Base-by-base conservation (phyloP, 2,888 invertebrate genomes). In the Orthosia incerta region DNA sequence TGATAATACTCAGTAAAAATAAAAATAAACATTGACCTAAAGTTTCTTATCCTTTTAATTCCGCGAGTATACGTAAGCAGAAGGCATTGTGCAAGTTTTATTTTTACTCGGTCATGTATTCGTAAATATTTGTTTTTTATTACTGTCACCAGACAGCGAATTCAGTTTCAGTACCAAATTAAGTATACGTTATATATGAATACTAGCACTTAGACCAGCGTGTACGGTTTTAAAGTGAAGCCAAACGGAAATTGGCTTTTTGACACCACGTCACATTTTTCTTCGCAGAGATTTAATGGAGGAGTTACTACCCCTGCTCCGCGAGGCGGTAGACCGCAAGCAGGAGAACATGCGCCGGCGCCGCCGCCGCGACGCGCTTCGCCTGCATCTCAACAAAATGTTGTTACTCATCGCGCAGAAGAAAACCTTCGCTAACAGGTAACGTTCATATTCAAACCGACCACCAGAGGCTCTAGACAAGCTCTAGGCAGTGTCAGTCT, bases 311-410 rank as follows among this genome's bases (percentile, higher is more conserved):
- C 97, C 98, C 0, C 98, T 99, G 83, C 97, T 99, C 74, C 97
- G 99, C 23, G 99, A 99, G 93, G 99, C 99, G 0, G 98, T 99
- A 26, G 99, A 99, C 92, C 97, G 99, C 63, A 99, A 99, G 91
- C 99, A 99, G 94, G 99, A 99, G 92, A 99, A 99, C 92, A 98
- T 99, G 97, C 97, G 99, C 71, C 96, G 99, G 56, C 97, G 99
- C 56, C 97, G 99, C 71, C 97, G 99, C 55, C 97, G 99, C 70
- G 99, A 99, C 93, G 98, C 99, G 16, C 95, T 99, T 65, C 97
- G 99, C 59, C 96, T 99, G 57, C 99, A 99, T 89, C 97, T 99
- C 82, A 98, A 99, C 77, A 97, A 98, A 88, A 98, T 99, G 85
- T 96, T 99, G 86, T 98, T 99, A 90, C 97, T 99, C 77, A 98